These are phyloP conservation scores for Lerema accius DNA, from an alignment of 1,140 invertebrate genomes.

Conservation along the genomic window DNA sequence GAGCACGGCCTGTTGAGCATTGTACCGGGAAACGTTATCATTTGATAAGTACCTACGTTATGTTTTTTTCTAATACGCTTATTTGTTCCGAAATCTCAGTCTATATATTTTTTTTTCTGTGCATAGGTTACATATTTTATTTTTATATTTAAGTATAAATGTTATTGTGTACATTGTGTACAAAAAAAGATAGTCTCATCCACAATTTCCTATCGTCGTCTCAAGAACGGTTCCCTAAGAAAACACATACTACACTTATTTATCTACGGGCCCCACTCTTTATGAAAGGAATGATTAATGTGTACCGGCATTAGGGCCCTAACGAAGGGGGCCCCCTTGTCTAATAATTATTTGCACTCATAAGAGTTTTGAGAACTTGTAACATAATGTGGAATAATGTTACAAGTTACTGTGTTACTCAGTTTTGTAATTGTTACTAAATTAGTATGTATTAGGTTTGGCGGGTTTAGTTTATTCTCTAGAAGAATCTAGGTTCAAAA, in stretches of 20 bases:
- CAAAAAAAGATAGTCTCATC: conserved; percentile 44
- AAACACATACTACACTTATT: conserved; percentile 83
- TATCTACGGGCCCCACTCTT: conserved; percentile 80
- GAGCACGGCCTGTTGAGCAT: no score
- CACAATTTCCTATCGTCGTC: conserved; percentile 49
- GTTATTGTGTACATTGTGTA: no score
- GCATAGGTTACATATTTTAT: no score
- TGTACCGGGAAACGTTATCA: no score
- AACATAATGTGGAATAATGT: conserved; percentile 48
- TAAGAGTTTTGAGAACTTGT: conserved; percentile 72
- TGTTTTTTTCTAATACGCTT: no score
- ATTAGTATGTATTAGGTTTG: not conserved
- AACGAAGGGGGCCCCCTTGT: conserved; percentile 56
- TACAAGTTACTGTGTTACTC: not conserved
- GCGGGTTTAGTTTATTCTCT: no score
- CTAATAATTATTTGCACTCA: conserved; percentile 79
- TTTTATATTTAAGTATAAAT: no score
- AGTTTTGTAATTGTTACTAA: conserved; percentile 4
- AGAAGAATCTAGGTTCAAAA: no score
- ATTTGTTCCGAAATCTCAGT: no score
- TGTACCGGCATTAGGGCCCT: conserved; percentile 79
- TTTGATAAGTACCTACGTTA: no score
- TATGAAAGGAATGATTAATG: conserved; percentile 83
- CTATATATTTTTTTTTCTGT: no score
- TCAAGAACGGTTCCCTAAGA: conserved; percentile 80